Base-by-base conservation (phyloP, 2,113 vertebrate genomes). In the Nicator chloris region DNA sequence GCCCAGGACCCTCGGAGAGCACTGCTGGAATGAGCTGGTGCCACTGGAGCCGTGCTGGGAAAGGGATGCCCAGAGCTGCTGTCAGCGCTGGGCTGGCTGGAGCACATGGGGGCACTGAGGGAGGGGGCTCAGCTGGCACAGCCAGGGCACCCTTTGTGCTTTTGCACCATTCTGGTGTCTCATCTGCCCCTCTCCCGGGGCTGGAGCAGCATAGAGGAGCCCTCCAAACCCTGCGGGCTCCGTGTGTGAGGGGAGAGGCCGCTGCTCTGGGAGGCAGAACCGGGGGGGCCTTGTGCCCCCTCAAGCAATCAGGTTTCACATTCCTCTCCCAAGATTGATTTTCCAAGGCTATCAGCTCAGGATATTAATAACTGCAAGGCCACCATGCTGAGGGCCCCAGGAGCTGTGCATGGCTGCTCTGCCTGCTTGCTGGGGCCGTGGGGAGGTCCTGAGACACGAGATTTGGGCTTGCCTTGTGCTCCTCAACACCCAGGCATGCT, bases 261-360 rank as follows among this genome's bases (percentile, higher is more conserved):
- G 70, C 64, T 40, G 57, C 4, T 3, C 5, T 0, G 3, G 15
- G 49, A 56, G n/a, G 44, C 64, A 91, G 64, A 68, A 24, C 37
- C 4, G 23, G n/a, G 35, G 35, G 31, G 33, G 8, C 24, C 13
- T 68, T 15, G 86, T 60, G 54, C 44, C 28, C 40, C 31, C 63
- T 70, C 3, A 2, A 1, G 53, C 66, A 64, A 40, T 50, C 56
- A 39, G 42, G 15, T 54, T 88, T 81, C 68, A n/a, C 4, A 0
- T 83, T 84, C 49, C 28, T n/a, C n/a, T 83, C 66, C 69, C 9
- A 1, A 21, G 28, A 66, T 0, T 37, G 88, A 71, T 94, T 96
- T 90, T 91, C 68, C 61, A 61, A 65, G 89, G 75, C 85, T 95
- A 59, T 92, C 89, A 86, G 87, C 54, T 61, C 33, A 81, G 64